phyloP scores from a whole-genome alignment of 1,140 invertebrate genomes.

The Ruditapes philippinarum region DNA sequence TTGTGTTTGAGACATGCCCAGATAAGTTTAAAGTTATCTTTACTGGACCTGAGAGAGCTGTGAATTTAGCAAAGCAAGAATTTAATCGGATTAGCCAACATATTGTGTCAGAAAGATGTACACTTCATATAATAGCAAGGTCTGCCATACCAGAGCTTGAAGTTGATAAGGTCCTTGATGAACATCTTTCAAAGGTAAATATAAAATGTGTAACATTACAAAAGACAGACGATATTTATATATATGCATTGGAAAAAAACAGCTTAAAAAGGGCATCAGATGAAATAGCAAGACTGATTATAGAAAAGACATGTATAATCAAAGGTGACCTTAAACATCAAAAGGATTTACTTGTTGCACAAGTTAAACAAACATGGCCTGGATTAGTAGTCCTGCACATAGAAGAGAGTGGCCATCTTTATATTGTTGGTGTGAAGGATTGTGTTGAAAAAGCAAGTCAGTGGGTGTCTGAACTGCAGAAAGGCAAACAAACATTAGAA shows the following conservation, averaged over 20 bases:
- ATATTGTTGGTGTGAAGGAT: not conserved
- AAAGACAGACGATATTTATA: not conserved
- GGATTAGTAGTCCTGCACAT: not conserved
- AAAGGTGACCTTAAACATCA: not conserved
- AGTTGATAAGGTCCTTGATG: not conserved
- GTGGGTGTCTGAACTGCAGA: not conserved
- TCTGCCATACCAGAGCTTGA: not conserved
- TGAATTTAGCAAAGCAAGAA: not conserved
- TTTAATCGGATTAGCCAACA: not conserved
- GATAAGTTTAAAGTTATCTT: not conserved
- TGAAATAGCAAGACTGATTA: not conserved
- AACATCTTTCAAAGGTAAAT: not conserved
- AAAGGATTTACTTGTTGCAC: not conserved
- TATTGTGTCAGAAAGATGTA: not conserved
- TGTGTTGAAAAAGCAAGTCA: not conserved
- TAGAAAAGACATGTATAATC: slow-evolving; percentile 6
- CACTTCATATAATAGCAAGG: not conserved
- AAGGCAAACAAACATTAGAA: not conserved
- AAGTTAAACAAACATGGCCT: not conserved
- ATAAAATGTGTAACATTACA: not conserved
- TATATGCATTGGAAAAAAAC: not conserved
- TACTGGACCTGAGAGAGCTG: not conserved
- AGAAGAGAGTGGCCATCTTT: not conserved
- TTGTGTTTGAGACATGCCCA: not conserved
- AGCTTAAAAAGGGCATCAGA: not conserved